Conservation (phyloP, 2,113 vertebrate genomes). For the Bagarius yarrelli region DNA sequence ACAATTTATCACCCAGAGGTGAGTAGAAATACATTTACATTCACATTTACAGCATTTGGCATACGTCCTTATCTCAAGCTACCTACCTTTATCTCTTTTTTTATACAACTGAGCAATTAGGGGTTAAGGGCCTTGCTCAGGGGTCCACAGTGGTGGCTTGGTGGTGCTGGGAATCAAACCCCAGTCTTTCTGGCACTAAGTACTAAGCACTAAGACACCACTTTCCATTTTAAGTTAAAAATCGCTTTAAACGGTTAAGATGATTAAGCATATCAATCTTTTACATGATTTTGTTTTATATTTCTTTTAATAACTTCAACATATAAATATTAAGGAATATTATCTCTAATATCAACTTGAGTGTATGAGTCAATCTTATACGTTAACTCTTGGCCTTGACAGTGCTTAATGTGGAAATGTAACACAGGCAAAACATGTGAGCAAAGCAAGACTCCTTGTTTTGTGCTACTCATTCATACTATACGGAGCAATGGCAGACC, state of each 20-base stretch:
- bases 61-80: not conserved
- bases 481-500: conserved; percentile 61
- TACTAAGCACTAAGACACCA: no score
- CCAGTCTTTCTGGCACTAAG: no score
- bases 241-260: no score
- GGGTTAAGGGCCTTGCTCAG: no score
- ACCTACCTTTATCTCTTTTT: no score
- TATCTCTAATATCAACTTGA: not conserved
- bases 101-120: no score
- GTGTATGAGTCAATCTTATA: conserved; percentile 5
- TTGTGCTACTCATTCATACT: conserved; percentile 49
- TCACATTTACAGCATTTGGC: no score
- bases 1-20: conserved; percentile 21
- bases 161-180: no score
- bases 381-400: conserved; percentile 50
- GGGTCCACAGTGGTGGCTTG: no score
- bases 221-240: no score
- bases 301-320: not conserved
- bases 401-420: conserved; percentile 62
- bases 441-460: conserved; percentile 43
- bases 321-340: not conserved
- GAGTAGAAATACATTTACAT: not conserved
- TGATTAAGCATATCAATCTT: no score
- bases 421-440: conserved; percentile 6
- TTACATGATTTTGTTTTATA: no score